Conservation (phyloP, 2,888 invertebrate species). For the Torymus texanus region DNA sequence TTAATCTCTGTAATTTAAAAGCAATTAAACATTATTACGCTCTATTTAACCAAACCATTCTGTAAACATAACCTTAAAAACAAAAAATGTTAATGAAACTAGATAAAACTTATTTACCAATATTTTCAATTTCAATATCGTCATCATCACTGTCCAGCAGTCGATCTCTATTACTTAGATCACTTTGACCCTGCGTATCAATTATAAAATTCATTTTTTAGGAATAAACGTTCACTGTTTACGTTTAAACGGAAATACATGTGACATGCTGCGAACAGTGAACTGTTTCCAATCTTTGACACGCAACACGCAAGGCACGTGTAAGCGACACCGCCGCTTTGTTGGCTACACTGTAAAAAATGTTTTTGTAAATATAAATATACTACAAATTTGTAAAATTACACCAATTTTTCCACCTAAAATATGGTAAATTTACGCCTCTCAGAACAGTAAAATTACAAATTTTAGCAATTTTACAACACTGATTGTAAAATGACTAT, state of each 20-base stretch:
- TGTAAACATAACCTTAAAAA: slow-evolving; percentile 36
- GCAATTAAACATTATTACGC: slow-evolving; percentile 41
- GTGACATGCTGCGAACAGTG: no score
- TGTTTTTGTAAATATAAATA: no score
- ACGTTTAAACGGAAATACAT: slow-evolving; percentile 8
- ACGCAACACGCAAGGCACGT: no score
- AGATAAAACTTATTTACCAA: slow-evolving; percentile 54
- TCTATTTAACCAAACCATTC: background rate
- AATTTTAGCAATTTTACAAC: no score
- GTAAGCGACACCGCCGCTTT: no score
- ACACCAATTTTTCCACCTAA: no score
- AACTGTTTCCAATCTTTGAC: no score
- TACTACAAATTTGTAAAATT: no score
- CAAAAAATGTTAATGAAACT: background rate
- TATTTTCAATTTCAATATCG: slow-evolving; percentile 59
- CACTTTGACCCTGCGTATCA: slow-evolving; percentile 77
- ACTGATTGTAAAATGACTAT: no score
- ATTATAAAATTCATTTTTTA: slow-evolving; percentile 78
- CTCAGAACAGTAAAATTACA: no score
- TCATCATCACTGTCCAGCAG: slow-evolving; percentile 69
- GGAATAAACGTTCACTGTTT: slow-evolving; percentile 27
- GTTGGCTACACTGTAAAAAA: no score
- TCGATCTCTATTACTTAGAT: slow-evolving; percentile 73
- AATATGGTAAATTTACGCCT: no score
- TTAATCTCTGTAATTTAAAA: slow-evolving; percentile 31